Evolutionary conservation across 2,888 invertebrate genomes (phyloP).

Genomic region (Andrena chrysosceles): DNA sequence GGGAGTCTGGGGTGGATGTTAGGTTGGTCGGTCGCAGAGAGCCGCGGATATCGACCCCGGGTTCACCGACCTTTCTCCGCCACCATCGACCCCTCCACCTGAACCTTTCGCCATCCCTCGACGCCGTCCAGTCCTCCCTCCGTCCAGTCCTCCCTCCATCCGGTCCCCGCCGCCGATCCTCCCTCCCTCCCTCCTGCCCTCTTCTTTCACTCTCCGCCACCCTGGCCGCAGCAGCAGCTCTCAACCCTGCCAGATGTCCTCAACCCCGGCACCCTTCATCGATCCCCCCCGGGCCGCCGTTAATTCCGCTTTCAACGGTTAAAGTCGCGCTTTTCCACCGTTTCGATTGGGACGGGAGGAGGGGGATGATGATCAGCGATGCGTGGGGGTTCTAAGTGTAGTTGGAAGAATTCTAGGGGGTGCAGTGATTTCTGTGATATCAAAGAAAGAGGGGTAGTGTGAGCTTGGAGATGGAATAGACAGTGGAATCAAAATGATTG

Average conservation of each 20-base stretch:
- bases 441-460: too few species aligned
- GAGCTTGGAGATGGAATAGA: too few species aligned
- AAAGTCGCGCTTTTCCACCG: not conserved
- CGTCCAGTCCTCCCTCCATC: slow-evolving; percentile 53
- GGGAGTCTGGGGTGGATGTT: slow-evolving; percentile 77
- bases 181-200: slow-evolving; percentile 28
- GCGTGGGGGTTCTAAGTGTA: too few species aligned
- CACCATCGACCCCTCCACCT: slow-evolving; percentile 75
- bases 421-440: too few species aligned
- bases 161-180: slow-evolving; percentile 33
- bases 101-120: slow-evolving; percentile 70
- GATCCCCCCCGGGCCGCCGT: slow-evolving; percentile 35
- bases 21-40: slow-evolving; percentile 71
- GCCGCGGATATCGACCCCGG: slow-evolving; percentile 81
- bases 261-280: slow-evolving; percentile 67
- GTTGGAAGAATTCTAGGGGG: too few species aligned
- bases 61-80: slow-evolving; percentile 81
- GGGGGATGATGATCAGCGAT: too few species aligned
- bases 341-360: not conserved
- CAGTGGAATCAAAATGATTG: too few species aligned
- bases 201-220: slow-evolving; percentile 61
- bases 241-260: slow-evolving; percentile 73
- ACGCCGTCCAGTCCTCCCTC: slow-evolving; percentile 47
- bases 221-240: slow-evolving; percentile 69
- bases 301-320: not conserved